A percentile compares a stretch with the other conserved stretches of the same genome.
phyloP scores from a whole-genome alignment of 2,797 vertebrate genomes.

The Sebastes kiyomatsui region DNA sequence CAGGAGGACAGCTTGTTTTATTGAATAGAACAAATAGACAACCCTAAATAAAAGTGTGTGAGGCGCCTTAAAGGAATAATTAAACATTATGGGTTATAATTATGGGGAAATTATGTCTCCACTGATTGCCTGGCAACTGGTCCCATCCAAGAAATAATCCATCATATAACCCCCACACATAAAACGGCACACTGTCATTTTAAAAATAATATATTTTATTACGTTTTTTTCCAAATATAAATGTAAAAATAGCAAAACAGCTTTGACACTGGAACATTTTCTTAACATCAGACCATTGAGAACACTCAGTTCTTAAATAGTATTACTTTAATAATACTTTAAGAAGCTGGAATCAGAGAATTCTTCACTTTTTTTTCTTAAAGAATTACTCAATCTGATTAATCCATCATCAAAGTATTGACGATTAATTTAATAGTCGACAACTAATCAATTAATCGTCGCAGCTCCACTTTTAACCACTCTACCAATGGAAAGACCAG shows the following conservation, averaged over 20 bases:
- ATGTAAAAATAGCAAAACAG: no score
- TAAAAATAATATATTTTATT: no score
- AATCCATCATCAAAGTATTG: no score
- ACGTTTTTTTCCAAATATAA: rapidly evolving
- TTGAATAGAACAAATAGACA: background rate
- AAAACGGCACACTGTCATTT: background rate
- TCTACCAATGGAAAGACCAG: background rate
- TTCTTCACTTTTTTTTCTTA: no score
- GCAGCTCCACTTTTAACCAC: background rate
- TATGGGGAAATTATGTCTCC: background rate
- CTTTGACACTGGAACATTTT: no score
- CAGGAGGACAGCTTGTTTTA: background rate
- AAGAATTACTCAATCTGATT: no score
- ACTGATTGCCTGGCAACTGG: background rate
- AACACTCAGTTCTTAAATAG: background rate
- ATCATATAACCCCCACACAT: rapidly evolving
- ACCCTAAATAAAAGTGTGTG: background rate
- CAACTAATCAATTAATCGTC: no score
- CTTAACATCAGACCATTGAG: no score
- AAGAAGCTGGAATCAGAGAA: no score
- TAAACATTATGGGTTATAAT: background rate
- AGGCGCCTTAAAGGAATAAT: background rate
- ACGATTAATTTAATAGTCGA: no score
- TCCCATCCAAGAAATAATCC: background rate
- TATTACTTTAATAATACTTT: no score